A percentile compares a stretch with the other conserved stretches of the same genome.
Conservation (phyloP, 2,797 vertebrate species). For the Liasis olivaceus region DNA sequence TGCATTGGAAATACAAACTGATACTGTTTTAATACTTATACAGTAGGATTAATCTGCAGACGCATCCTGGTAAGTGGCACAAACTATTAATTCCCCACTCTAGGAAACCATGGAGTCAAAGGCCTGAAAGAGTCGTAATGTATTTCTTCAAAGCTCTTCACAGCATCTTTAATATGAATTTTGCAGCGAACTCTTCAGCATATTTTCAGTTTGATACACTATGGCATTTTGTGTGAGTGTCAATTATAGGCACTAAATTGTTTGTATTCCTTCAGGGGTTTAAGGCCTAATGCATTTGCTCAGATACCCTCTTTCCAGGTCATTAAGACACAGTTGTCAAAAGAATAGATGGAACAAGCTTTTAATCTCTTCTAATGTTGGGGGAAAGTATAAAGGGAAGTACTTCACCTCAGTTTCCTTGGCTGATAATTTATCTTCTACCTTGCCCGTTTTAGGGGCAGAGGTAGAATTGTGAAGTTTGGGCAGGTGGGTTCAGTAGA, state of each 20-base stretch:
- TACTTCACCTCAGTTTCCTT: conserved; percentile 21
- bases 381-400: conserved; percentile 50
- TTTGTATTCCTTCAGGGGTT: conserved; percentile 57
- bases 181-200: neutral
- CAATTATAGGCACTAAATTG: conserved; percentile 54
- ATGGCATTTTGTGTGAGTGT: conserved; percentile 42
- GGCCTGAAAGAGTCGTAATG: conserved; percentile 23
- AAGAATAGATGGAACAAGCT: conserved; percentile 58
- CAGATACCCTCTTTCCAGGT: conserved; percentile 60
- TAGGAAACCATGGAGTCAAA: neutral
- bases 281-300: conserved; percentile 44
- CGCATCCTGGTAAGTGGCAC: neutral
- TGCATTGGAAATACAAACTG: neutral
- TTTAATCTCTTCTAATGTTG: conserved; percentile 58
- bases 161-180: conserved; percentile 54
- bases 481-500: neutral
- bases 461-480: conserved; percentile 21
- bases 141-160: conserved; percentile 26
- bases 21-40: neutral
- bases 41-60: conserved; percentile 16
- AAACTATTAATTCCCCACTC: conserved; percentile 41
- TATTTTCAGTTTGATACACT: conserved; percentile 45
- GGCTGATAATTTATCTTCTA: conserved; percentile 38
- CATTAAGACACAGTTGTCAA: conserved; percentile 56
- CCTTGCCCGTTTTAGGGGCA: conserved; percentile 16